These are phyloP conservation scores for Myripristis jacobus DNA, from an alignment of 2,797 vertebrate species.

Conservation along the genomic window DNA sequence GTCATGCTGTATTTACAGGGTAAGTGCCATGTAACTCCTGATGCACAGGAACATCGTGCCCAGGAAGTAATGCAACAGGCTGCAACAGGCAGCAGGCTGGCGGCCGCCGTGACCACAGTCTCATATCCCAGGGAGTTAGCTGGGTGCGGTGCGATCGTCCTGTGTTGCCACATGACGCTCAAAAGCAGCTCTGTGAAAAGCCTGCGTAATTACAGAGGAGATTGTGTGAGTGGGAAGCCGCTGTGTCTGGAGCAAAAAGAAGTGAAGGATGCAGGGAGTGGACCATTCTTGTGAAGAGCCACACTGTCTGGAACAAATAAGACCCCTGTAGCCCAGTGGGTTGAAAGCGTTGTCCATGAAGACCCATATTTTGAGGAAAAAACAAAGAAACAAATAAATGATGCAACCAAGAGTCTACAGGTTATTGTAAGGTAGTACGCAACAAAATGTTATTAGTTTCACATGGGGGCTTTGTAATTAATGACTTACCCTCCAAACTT, in stretches of 20 bases:
- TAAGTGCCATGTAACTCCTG: slow-evolving; percentile 71
- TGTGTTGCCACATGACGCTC: slow-evolving; percentile 47
- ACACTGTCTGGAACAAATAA: slow-evolving; percentile 1
- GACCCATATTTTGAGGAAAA: background rate
- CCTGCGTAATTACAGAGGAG: slow-evolving; percentile 64
- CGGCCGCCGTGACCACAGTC: slow-evolving; percentile 44
- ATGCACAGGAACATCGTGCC: slow-evolving; percentile 58
- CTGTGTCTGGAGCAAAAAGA: slow-evolving; percentile 38
- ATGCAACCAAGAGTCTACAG: too few species aligned
- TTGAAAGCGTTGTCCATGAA: background rate
- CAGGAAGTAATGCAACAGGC: slow-evolving; percentile 53
- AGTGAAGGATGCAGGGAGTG: slow-evolving; percentile 39
- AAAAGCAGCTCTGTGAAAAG: slow-evolving; percentile 66
- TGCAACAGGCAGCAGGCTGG: slow-evolving; percentile 41
- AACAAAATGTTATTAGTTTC: too few species aligned
- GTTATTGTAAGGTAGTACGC: too few species aligned
- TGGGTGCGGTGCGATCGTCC: slow-evolving; percentile 61
- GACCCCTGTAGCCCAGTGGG: background rate
- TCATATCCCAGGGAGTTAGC: slow-evolving; percentile 51
- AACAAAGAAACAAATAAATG: too few species aligned
- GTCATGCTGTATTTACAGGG: slow-evolving; percentile 78
- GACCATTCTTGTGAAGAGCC: slow-evolving; percentile 19
- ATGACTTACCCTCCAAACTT: too few species aligned
- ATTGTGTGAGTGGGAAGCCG: slow-evolving; percentile 50
- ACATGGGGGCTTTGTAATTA: too few species aligned